These are phyloP conservation scores for Vanessa cardui DNA, from an alignment of 2,888 invertebrate species.

Conservation along the genomic window DNA sequence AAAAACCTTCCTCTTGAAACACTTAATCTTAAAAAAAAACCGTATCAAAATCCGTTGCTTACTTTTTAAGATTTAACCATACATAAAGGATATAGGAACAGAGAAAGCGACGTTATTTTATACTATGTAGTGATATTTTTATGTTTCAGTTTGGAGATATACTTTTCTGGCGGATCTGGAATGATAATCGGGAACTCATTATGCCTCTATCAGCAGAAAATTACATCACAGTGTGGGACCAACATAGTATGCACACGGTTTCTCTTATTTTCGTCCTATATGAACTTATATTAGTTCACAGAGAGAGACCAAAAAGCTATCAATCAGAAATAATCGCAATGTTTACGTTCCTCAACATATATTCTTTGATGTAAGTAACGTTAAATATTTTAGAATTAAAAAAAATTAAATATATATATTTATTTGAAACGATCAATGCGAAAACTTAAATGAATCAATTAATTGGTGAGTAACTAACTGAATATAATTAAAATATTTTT, in stretches of 20 bases:
- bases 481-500: no score
- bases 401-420: not conserved
- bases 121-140: no score
- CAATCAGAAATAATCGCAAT: constrained; percentile 30
- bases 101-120: no score
- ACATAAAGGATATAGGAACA: no score
- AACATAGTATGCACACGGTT: constrained; percentile 70
- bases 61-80: no score
- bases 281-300: constrained; percentile 60
- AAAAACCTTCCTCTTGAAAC: no score
- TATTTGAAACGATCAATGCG: no score
- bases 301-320: constrained; percentile 56
- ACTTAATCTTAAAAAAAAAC: no score
- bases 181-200: constrained; percentile 57
- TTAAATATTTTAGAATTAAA: not conserved
- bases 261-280: constrained; percentile 58
- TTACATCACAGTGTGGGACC: constrained; percentile 63
- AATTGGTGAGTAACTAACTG: no score
- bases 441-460: no score
- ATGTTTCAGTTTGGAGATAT: constrained; percentile 66
- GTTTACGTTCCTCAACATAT: constrained; percentile 31
- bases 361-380: constrained; percentile 39
- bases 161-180: constrained; percentile 71
- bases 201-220: constrained; percentile 57
- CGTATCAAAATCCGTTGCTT: no score